Conservation (phyloP, 2,888 invertebrate genomes). For the Spilarctia lutea region DNA sequence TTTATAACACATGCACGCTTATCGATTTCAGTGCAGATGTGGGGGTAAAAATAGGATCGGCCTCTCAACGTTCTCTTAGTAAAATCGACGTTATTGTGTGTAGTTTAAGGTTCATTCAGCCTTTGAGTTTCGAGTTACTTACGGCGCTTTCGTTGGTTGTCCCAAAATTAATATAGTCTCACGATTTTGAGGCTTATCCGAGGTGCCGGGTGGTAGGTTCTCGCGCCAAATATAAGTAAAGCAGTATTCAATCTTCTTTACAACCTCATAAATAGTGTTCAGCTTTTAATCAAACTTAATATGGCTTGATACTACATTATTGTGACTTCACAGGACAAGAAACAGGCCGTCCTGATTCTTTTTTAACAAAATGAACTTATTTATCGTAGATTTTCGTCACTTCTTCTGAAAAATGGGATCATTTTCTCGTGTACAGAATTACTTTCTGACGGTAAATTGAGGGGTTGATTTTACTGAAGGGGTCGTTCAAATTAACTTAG, state of each 20-base stretch:
- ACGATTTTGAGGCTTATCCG: constrained; percentile 34
- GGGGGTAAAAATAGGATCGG: constrained; percentile 65
- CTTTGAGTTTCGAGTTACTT: constrained; percentile 36
- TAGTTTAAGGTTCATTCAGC: constrained; percentile 48
- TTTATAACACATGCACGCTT: constrained; percentile 56
- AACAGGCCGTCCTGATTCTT: neutral
- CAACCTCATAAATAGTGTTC: constrained; percentile 6
- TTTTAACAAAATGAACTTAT: neutral
- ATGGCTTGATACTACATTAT: neutral
- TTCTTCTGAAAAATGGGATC: neutral
- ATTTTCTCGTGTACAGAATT: neutral
- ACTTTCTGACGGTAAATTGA: neutral
- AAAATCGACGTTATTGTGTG: constrained; percentile 46
- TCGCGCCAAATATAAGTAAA: constrained; percentile 25
- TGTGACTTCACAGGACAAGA: neutral
- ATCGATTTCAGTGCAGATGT: constrained; percentile 69
- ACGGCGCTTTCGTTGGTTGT: constrained; percentile 32
- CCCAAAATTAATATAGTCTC: constrained; percentile 45
- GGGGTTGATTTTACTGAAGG: neutral
- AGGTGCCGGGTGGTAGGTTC: constrained; percentile 19
- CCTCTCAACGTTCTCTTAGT: constrained; percentile 38
- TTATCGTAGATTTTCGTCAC: neutral
- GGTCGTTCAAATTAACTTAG: neutral
- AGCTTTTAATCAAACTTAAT: constrained; percentile 5
- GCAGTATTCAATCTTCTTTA: constrained; percentile 6